These are phyloP conservation scores for Penaeus chinensis DNA, from an alignment of 1,140 invertebrate species.

Conservation along the genomic window DNA sequence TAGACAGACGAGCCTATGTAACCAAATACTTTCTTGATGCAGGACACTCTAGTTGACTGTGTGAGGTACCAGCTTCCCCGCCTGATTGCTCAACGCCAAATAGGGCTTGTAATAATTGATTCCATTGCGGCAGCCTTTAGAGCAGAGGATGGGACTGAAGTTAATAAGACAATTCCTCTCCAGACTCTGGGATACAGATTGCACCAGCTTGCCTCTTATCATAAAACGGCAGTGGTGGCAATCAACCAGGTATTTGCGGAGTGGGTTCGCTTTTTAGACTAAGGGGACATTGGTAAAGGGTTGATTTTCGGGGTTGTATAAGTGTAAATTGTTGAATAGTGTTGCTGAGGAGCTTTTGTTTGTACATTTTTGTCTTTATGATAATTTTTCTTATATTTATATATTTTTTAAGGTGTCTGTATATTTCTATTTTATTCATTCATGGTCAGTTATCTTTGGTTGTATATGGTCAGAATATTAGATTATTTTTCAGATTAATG, in stretches of 20 bases:
- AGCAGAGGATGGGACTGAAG: slow-evolving; percentile 73
- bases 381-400: no score
- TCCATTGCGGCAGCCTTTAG: slow-evolving; percentile 81
- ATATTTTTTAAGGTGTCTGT: no score
- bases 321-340: not conserved
- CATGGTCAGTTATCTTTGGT: no score
- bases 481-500: no score
- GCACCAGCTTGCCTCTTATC: slow-evolving; percentile 72
- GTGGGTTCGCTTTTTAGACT: not conserved
- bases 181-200: slow-evolving; percentile 73
- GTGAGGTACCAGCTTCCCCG: slow-evolving; percentile 71
- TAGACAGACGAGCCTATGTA: no score
- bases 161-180: slow-evolving; percentile 73
- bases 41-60: slow-evolving; percentile 75
- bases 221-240: slow-evolving; percentile 75
- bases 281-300: not conserved
- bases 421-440: no score
- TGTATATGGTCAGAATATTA: no score
- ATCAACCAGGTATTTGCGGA: slow-evolving; percentile 78
- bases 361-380: not conserved
- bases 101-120: slow-evolving; percentile 80
- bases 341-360: not conserved
- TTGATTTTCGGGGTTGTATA: not conserved
- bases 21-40: slow-evolving; percentile 58
- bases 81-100: slow-evolving; percentile 70